These are phyloP conservation scores for Agrilus cyanescens DNA, from an alignment of 2,888 invertebrate genomes.

Conservation along the genomic window DNA sequence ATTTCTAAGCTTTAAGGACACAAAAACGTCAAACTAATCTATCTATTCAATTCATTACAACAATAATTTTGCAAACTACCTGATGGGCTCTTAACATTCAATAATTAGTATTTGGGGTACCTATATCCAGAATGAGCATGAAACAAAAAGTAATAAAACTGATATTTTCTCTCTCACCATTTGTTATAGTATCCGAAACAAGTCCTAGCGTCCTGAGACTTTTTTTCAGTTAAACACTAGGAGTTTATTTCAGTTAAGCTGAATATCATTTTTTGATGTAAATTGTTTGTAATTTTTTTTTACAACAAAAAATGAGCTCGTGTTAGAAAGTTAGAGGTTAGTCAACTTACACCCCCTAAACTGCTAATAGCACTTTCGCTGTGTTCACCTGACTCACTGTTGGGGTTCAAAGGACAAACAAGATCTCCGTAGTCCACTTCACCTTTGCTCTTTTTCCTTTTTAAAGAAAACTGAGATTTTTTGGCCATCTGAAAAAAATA, in stretches of 20 bases:
- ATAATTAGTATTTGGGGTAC: slow-evolving; percentile 37
- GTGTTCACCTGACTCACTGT: slow-evolving; percentile 37
- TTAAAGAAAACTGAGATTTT: slow-evolving; percentile 78
- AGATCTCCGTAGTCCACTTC: slow-evolving; percentile 76
- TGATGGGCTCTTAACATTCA: slow-evolving; percentile 30
- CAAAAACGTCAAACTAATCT: slow-evolving; percentile 21
- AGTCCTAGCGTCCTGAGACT: not conserved
- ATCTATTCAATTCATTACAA: slow-evolving; percentile 8
- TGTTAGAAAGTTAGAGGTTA: slow-evolving; percentile 28
- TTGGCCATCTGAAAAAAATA: slow-evolving; percentile 56
- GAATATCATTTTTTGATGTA: too few relatives aligned
- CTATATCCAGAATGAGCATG: slow-evolving; percentile 30
- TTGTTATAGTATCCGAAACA: not conserved
- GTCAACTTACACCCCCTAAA: slow-evolving; percentile 39
- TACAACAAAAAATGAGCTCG: slow-evolving; percentile 10
- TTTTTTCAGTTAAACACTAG: not conserved
- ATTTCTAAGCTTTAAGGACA: slow-evolving; percentile 8
- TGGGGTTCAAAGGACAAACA: slow-evolving; percentile 67
- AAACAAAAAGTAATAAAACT: slow-evolving; percentile 22
- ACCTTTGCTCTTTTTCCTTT: slow-evolving; percentile 70
- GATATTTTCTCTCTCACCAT: too few relatives aligned
- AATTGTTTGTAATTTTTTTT: not conserved
- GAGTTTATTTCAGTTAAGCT: not conserved
- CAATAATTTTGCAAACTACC: slow-evolving; percentile 10
- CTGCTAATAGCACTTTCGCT: slow-evolving; percentile 35